Conservation (phyloP, 2,113 vertebrate species). For the Scatophagus argus region DNA sequence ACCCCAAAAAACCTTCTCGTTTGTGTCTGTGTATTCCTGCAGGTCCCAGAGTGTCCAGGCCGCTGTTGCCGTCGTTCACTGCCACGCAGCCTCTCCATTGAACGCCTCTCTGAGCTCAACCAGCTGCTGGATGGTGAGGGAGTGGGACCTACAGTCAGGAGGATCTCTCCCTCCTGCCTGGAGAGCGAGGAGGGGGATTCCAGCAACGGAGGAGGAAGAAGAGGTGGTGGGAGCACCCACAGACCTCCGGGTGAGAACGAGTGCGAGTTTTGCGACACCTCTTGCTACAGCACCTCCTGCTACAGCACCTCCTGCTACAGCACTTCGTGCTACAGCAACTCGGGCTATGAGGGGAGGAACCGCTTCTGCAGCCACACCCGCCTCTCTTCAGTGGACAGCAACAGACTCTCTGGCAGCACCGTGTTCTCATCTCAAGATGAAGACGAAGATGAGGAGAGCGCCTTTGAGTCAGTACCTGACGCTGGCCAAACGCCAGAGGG, state of each 20-base stretch:
- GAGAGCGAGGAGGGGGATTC: slow-evolving; percentile 85
- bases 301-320: slow-evolving; percentile 96
- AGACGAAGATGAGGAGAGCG: slow-evolving; percentile 95
- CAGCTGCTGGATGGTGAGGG: slow-evolving; percentile 85
- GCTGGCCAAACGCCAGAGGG: slow-evolving; percentile 86
- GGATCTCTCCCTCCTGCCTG: slow-evolving; percentile 76
- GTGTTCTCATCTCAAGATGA: slow-evolving; percentile 98
- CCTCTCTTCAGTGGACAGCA: slow-evolving; percentile 96
- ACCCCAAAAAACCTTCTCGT: too few species aligned
- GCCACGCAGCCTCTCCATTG: slow-evolving; percentile 84
- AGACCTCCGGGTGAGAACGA: slow-evolving; percentile 87
- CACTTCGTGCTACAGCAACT: slow-evolving; percentile 94
- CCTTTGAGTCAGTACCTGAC: slow-evolving; percentile 92
- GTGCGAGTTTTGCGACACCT: slow-evolving; percentile 92
- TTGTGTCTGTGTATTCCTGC: background rate
- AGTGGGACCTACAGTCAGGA: slow-evolving; percentile 38
- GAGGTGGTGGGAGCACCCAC: slow-evolving; percentile 78
- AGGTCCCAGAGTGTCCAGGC: slow-evolving; percentile 78
- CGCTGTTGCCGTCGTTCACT: slow-evolving; percentile 79
- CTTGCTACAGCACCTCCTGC: slow-evolving; percentile 95
- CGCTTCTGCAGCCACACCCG: slow-evolving; percentile 93
- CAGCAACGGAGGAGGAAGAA: slow-evolving; percentile 73
- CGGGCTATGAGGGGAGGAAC: slow-evolving; percentile 89
- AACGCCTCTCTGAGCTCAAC: slow-evolving; percentile 86
- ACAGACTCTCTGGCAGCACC: slow-evolving; percentile 95